Conservation (phyloP, 2,113 vertebrate genomes). For the Entomyzon cyanotis region DNA sequence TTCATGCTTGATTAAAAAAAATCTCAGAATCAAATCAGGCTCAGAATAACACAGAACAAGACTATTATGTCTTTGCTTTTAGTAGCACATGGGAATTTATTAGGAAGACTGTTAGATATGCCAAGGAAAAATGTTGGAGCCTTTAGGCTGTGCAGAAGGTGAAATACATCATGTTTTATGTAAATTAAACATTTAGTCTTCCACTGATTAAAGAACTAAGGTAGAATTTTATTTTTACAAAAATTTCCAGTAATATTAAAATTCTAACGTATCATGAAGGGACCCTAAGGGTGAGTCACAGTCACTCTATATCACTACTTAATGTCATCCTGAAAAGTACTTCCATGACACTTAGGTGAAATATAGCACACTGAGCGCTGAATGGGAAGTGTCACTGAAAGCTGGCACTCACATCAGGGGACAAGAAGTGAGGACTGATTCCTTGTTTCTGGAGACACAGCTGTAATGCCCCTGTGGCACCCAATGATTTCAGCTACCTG, state of each 20-base stretch:
- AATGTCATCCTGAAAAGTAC: neutral
- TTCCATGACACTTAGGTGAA: neutral
- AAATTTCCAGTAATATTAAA: neutral
- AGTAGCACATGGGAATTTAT: neutral
- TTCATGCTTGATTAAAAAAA: neutral
- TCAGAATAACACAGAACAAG: neutral
- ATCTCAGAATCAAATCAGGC: neutral
- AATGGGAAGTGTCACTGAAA: neutral
- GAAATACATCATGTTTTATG: neutral
- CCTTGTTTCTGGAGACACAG: neutral
- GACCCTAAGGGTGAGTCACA: neutral
- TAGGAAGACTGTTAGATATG: neutral
- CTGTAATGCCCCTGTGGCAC: neutral
- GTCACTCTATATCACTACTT: neutral
- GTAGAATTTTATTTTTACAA: neutral
- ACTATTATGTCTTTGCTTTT: neutral
- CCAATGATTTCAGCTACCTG: rapidly evolving
- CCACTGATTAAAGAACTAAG: neutral
- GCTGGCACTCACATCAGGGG: neutral
- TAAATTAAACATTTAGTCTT: neutral
- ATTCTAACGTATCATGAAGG: neutral
- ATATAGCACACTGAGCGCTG: neutral
- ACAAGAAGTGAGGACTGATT: neutral
- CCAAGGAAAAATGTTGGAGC: neutral
- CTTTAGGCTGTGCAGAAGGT: neutral